Evolutionary conservation across 2,113 vertebrate species (phyloP), one percentile per base, ranked within the genome.

Genomic region (Pontoporia blainvillei): DNA sequence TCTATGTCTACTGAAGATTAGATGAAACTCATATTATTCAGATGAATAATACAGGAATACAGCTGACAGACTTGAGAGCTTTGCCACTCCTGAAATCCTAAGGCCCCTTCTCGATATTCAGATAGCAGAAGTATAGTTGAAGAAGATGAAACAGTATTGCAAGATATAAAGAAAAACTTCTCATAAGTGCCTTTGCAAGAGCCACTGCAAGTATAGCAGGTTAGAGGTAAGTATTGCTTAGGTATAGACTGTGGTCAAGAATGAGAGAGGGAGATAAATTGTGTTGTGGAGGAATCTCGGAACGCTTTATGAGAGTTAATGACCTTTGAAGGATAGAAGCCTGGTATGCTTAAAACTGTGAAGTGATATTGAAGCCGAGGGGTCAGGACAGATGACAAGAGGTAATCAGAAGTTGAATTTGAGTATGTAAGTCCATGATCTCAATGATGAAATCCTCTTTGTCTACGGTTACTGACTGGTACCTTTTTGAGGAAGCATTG

Each of bases 111-210:
- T 39, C 98, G 99, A 25, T 98, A 98, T 94, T 98, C 93, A n/a
- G 99, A 99, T 52, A 99, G 99, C 99, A 99, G 98, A 62, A 99
- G 98, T 93, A 98, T 98, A 85, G 99, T 99, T 92, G 99, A 99
- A 96, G 98, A 99, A 23, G 98, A 99, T 52, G 99, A 99, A 88
- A 98, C 99, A 98, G 99, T 98, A 88, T 31, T 89, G 15, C 27
- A 97, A 99, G 99, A 92, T 99, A 99, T 94, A 99, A 99, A 97
- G 99, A 99, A 97, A 99, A 99, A 97, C 99, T 99, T 88, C 6
- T 79, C 54, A 98, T 98, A 79, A 98, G 98, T 95, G 99, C 99
- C 29, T 98, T 98, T 88, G 96, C 97, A 98, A 96, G 72, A 75
- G 72, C 44, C 44, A 34, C 9, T 75, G 21, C 23, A 20, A 4